These are phyloP conservation scores for Silurus glanis DNA, from an alignment of 2,113 vertebrate species.

Conservation along the genomic window DNA sequence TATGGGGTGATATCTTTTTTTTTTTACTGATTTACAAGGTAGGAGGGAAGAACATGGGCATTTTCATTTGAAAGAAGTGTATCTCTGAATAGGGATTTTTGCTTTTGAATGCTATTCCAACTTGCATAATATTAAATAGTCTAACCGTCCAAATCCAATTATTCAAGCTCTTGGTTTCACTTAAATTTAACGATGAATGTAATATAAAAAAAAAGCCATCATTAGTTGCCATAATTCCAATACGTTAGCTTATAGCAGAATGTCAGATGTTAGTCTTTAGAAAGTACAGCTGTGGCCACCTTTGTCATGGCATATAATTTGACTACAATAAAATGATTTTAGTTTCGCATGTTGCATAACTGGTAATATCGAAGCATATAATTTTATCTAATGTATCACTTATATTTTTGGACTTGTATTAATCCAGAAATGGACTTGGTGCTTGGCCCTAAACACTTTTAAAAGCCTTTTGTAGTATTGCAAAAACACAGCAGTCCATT, in stretches of 20 bases:
- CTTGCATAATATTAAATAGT: not conserved
- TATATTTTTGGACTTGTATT: not conserved
- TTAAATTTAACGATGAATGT: not conserved
- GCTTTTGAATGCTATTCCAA: not conserved
- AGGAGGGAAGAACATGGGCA: too few relatives aligned
- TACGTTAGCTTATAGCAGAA: too few relatives aligned
- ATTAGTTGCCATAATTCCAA: too few relatives aligned
- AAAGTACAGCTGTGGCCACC: not conserved
- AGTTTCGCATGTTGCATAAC: not conserved
- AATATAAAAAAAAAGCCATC: not conserved
- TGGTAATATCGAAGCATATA: not conserved
- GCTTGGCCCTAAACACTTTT: not conserved
- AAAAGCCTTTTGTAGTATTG: too few relatives aligned
- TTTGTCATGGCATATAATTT: not conserved
- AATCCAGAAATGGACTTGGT: not conserved
- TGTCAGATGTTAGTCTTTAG: not conserved
- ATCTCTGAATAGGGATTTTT: not conserved
- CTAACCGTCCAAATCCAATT: not conserved
- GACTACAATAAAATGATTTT: not conserved
- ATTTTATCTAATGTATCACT: not conserved
- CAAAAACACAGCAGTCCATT: not conserved
- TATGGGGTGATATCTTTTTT: too few relatives aligned
- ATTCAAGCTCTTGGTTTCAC: not conserved
- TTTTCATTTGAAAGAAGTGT: not conserved
- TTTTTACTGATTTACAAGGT: too few relatives aligned